phyloP scores from a whole-genome alignment of 2,888 invertebrate genomes.

The Torymus tubicola region DNA sequence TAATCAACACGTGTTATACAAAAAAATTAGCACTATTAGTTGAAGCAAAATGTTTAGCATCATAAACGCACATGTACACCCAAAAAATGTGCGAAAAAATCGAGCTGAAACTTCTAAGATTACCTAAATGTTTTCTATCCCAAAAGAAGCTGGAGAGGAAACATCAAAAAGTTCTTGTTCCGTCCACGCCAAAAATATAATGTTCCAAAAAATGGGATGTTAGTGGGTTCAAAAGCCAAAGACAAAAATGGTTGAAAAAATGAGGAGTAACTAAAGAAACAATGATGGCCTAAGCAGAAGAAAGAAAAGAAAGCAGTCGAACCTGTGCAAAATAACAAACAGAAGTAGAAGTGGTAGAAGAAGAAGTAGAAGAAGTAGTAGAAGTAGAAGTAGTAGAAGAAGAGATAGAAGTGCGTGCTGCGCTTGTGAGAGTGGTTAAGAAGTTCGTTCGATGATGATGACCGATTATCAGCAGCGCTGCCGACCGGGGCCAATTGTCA shows the following conservation, averaged over 20 bases:
- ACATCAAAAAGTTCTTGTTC: constrained; percentile 47
- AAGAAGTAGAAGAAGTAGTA: constrained; percentile 56
- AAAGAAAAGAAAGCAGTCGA: constrained; percentile 65
- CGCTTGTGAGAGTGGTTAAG: constrained; percentile 57
- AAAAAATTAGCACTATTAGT: constrained; percentile 50
- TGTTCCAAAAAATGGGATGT: constrained; percentile 7
- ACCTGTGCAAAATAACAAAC: constrained; percentile 69
- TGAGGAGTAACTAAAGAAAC: background rate
- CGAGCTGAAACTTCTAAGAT: constrained; percentile 48
- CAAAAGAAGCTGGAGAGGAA: constrained; percentile 44
- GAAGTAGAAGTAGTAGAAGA: constrained; percentile 61
- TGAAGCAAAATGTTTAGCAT: constrained; percentile 32
- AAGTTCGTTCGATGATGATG: constrained; percentile 49
- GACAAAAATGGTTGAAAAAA: background rate
- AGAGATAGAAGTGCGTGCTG: constrained; percentile 58
- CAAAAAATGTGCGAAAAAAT: constrained; percentile 49
- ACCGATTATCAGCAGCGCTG: constrained; percentile 13
- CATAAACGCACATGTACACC: constrained; percentile 32
- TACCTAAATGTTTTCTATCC: constrained; percentile 48
- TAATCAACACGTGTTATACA: constrained; percentile 52
- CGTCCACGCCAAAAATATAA: constrained; percentile 34
- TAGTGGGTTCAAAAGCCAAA: constrained; percentile 27
- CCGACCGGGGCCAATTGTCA: constrained; percentile 64
- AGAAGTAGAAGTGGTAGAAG: constrained; percentile 59
- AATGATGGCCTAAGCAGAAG: constrained; percentile 39